Evolutionary conservation across 1,140 invertebrate species (phyloP), one percentile per base, ranked within the genome.

Genomic region (Pseudoatta argentina): DNA sequence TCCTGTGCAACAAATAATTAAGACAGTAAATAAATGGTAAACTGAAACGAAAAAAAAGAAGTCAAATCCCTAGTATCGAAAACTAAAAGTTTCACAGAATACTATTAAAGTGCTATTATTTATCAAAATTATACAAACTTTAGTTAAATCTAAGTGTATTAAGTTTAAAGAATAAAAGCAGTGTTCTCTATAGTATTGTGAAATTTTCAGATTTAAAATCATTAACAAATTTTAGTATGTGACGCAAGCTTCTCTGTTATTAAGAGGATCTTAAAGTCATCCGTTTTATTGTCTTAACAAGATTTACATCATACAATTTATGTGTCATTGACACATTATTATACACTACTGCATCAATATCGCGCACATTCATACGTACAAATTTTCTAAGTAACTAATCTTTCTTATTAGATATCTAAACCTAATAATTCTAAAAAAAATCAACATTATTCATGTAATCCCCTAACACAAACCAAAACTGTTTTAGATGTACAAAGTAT

Each of bases 1-100:
- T 96, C 96, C 96, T 97, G 95, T 95, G 95, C 92, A 95, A 95
- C 93, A 95, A 95, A 96, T 94, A 96, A 94, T 94, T 76, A 92
- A 91, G 87, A 89, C 79, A 92, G 59, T 89, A 85, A 81, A 77
- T 81, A 86, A 85, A 91, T 27, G 73, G 69, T 67, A 86, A 91
- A 88, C 2, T 16, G 64, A n/a, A 89, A 86, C 6, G 10, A 81
- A 86, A 3, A 71, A 16, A 77, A 66, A 66, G 14, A 55, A 85
- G 27, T 39, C 16, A 83, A 63, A 48, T 44, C 10, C 51, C 18
- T 44, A 57, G 18, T 27, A 5, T 6, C 3, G n/a, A 85, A 44
- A 85, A 64, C 18, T 24, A 73, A 81, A 30, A 57, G 64, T 79
- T 27, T n/a, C 10, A 51, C 14, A 63, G 39, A 44, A 76, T 27